These are phyloP conservation scores for Zophobas morio DNA, from an alignment of 1,140 invertebrate genomes.

Conservation along the genomic window DNA sequence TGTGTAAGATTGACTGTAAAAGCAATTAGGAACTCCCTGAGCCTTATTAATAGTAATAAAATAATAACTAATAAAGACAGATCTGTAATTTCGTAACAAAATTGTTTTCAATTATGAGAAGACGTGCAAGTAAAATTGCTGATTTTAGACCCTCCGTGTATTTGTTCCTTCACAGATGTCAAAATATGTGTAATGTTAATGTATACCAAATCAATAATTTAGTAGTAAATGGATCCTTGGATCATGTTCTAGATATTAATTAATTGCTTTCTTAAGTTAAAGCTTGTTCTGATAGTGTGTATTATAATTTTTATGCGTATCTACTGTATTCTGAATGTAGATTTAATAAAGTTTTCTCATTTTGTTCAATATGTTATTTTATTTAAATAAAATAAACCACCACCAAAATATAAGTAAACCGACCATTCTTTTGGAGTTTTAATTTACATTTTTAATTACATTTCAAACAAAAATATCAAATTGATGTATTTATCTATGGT, in stretches of 20 bases:
- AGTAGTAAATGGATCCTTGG: slow-evolving; percentile 49
- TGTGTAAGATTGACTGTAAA: slow-evolving; percentile 42
- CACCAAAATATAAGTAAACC: not conserved
- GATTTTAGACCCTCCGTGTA: slow-evolving; percentile 22
- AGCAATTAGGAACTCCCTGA: slow-evolving; percentile 51
- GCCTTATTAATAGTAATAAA: slow-evolving; percentile 57
- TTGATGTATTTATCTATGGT: too few relatives aligned
- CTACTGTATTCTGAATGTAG: slow-evolving; percentile 51
- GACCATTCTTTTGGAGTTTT: too few relatives aligned
- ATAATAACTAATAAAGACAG: slow-evolving; percentile 39
- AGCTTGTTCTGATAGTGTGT: slow-evolving; percentile 47
- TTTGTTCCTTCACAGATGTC: slow-evolving; percentile 44
- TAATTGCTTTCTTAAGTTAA: slow-evolving; percentile 45
- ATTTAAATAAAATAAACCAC: not conserved
- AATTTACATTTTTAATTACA: too few relatives aligned
- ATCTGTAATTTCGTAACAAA: slow-evolving; percentile 27
- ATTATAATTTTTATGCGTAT: slow-evolving; percentile 47
- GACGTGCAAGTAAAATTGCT: slow-evolving; percentile 2
- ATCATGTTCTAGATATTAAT: slow-evolving; percentile 47
- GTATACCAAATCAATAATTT: slow-evolving; percentile 56
- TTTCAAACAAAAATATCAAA: too few relatives aligned
- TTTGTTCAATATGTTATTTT: slow-evolving; percentile 48
- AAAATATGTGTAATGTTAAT: slow-evolving; percentile 45
- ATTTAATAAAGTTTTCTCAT: slow-evolving; percentile 58
- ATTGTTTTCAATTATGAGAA: slow-evolving; percentile 28